Evolutionary conservation across 2,797 vertebrate genomes (phyloP).

Genomic region (Pteropus rufus): DNA sequence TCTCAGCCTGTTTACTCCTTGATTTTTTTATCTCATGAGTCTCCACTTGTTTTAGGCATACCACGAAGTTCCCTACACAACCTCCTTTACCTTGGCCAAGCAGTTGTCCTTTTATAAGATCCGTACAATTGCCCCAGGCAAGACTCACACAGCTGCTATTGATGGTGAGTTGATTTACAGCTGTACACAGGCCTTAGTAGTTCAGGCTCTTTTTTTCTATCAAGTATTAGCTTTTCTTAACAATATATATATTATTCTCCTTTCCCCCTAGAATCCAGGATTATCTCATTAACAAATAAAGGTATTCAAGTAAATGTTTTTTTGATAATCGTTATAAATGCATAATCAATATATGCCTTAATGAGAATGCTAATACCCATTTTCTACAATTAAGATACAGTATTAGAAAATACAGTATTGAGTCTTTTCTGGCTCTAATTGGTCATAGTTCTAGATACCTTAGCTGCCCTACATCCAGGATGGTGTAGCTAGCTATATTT

Average conservation of each 20-base stretch:
- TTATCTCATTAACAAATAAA: constrained; percentile 20
- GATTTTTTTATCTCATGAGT: neutral
- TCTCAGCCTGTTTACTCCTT: neutral
- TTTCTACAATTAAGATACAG: constrained; percentile 4
- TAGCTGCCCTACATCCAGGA: neutral
- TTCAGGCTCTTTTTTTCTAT: neutral
- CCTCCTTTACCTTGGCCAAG: constrained; percentile 94
- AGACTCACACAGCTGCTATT: constrained; percentile 95
- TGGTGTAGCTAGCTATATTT: neutral
- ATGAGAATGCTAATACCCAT: constrained; percentile 4
- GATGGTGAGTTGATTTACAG: constrained; percentile 87
- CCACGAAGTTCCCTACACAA: constrained; percentile 93
- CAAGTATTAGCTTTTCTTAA: constrained; percentile 16
- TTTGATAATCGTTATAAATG: neutral
- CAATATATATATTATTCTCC: neutral
- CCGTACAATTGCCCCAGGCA: constrained; percentile 91
- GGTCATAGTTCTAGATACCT: neutral
- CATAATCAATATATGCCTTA: neutral
- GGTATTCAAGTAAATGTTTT: constrained; percentile 20
- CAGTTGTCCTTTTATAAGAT: constrained; percentile 96
- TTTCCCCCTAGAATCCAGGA: neutral
- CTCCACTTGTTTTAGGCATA: constrained; percentile 85
- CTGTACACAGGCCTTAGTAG: neutral
- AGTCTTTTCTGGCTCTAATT: neutral
- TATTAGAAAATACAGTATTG: neutral